A percentile compares a stretch with the other conserved stretches of the same genome.
phyloP scores from a whole-genome alignment of 1,140 invertebrate species.

The Hyposmocoma kahamanoa region DNA sequence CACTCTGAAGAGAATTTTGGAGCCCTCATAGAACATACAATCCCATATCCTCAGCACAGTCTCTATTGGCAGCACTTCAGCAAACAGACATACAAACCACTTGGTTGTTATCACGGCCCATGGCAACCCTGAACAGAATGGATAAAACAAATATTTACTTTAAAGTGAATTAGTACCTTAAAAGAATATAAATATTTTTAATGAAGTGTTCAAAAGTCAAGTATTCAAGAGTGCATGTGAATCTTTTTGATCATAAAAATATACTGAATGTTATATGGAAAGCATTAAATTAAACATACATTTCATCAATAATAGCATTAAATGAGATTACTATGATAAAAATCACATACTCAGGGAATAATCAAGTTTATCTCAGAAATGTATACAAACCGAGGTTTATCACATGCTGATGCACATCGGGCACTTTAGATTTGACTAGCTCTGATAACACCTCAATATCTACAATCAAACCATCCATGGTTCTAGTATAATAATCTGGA shows the following conservation, averaged over 20 bases:
- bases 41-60: conserved; percentile 96
- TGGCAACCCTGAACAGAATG: conserved; percentile 79
- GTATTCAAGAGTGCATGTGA: no score
- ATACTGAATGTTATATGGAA: no score
- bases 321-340: no score
- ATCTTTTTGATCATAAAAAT: no score
- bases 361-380: background rate
- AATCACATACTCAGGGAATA: no score
- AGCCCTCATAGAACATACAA: conserved; percentile 94
- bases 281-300: no score
- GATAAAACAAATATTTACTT: no score
- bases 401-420: conserved; percentile 86
- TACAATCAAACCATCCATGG: conserved; percentile 89
- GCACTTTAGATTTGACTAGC: conserved; percentile 86
- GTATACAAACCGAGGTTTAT: conserved; percentile 75
- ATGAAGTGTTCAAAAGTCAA: no score
- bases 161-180: no score
- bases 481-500: conserved; percentile 90
- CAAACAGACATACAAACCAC: conserved; percentile 95
- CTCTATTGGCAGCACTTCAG: conserved; percentile 93
- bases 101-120: conserved; percentile 93
- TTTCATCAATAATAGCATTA: no score
- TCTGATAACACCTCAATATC: conserved; percentile 92
- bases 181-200: no score
- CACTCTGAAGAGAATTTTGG: conserved; percentile 89